Percentiles rank a stretch among this genome's conserved stretches.
phyloP scores from a whole-genome alignment of 2,113 vertebrate genomes.

The Caloenas nicobarica region DNA sequence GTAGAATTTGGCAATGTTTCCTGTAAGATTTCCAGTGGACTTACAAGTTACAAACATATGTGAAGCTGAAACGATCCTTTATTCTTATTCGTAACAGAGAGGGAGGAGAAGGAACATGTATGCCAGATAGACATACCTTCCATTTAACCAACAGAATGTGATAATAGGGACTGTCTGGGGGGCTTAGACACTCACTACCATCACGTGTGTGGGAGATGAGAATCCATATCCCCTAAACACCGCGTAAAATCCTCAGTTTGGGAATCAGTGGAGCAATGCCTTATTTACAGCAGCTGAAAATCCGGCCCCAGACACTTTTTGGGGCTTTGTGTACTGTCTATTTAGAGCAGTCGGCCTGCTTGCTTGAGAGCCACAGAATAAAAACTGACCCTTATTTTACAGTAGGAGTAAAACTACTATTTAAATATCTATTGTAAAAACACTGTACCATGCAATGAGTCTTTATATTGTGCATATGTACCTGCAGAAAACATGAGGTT shows the following conservation, averaged over 20 bases:
- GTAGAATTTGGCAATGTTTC: conserved; percentile 60
- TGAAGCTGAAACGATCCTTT: conserved; percentile 53
- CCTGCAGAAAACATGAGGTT: conserved; percentile 67
- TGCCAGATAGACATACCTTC: conserved; percentile 49
- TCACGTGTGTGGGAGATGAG: conserved; percentile 8
- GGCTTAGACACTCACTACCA: conserved; percentile 39
- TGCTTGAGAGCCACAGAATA: conserved; percentile 48
- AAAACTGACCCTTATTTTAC: conserved; percentile 58
- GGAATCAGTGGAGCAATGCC: conserved; percentile 53
- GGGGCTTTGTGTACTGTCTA: conserved; percentile 58
- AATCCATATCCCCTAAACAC: conserved; percentile 61
- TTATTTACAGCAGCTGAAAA: conserved; percentile 66
- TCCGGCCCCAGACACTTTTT: conserved; percentile 42
- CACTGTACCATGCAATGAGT: conserved; percentile 69
- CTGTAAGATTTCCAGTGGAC: conserved; percentile 51
- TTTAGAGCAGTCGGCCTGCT: conserved; percentile 63
- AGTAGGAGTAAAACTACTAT: conserved; percentile 60
- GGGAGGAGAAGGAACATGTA: conserved; percentile 19
- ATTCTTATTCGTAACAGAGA: conserved; percentile 17
- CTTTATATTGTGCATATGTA: conserved; percentile 72
- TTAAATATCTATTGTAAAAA: conserved; percentile 61
- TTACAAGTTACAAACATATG: conserved; percentile 62
- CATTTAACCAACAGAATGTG: conserved; percentile 42
- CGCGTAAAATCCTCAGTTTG: conserved; percentile 8
- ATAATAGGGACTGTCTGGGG: conserved; percentile 13